Evolutionary conservation across 2,113 vertebrate genomes (phyloP).

Genomic region (Hyperoodon ampullatus): DNA sequence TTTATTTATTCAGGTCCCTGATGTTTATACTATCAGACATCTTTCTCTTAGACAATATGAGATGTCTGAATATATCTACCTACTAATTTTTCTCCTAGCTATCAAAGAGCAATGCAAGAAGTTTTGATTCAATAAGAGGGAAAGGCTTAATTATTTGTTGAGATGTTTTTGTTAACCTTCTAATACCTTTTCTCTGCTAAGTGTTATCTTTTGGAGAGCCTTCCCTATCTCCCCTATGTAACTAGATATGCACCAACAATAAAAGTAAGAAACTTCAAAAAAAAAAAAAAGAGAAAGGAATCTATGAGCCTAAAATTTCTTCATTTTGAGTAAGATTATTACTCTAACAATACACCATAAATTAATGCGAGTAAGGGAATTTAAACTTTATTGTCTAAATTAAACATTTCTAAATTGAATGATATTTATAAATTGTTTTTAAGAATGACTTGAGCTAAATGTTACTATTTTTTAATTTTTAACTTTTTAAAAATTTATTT

Average conservation of each 20-base stretch:
- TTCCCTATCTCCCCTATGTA: not conserved
- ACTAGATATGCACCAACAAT: not conserved
- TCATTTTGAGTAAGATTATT: constrained; percentile 16
- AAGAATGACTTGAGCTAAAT: constrained; percentile 40
- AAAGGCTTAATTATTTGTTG: not conserved
- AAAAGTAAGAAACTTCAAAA: not conserved
- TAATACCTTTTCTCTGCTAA: not conserved
- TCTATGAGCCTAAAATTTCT: not conserved
- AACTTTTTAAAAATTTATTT: not conserved
- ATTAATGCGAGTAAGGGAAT: not conserved
- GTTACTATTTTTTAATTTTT: not conserved
- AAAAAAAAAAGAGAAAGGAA: not conserved
- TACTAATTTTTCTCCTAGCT: constrained; percentile 7
- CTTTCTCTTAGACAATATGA: not conserved
- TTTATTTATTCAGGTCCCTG: not conserved
- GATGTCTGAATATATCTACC: not conserved
- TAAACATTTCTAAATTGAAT: constrained; percentile 15
- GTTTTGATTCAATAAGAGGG: not conserved
- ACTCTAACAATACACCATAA: not conserved
- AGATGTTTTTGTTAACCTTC: not conserved
- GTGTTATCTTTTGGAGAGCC: not conserved
- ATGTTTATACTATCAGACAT: not conserved
- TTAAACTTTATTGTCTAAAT: constrained; percentile 30
- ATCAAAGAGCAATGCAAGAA: not conserved
- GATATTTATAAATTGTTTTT: constrained; percentile 19